phyloP scores from a whole-genome alignment of 2,888 invertebrate genomes.

The Listrodromus nycthemerus region DNA sequence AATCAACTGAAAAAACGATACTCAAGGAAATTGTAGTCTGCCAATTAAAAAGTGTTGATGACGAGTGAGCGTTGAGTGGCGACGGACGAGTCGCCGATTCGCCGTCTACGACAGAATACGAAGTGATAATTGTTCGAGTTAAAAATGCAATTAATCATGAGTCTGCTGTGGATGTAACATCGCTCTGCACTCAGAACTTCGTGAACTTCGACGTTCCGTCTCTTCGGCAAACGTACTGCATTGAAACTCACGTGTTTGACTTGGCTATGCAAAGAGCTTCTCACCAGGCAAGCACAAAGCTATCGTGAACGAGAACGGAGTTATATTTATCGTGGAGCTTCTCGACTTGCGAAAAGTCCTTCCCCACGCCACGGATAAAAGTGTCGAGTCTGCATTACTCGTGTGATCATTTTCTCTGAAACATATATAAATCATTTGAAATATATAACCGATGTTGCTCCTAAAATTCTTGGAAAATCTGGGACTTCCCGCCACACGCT shows the following conservation, averaged over 20 bases:
- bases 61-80: neutral
- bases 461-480: too few species aligned
- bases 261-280: conserved; percentile 60
- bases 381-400: neutral
- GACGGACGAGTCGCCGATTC: neutral
- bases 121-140: neutral
- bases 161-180: neutral
- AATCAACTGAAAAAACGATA: neutral
- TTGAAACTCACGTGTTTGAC: conserved; percentile 57
- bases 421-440: neutral
- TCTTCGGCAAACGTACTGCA: conserved; percentile 58
- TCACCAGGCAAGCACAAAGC: conserved; percentile 39
- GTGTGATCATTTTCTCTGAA: neutral
- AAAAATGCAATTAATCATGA: neutral
- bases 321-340: neutral
- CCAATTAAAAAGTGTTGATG: neutral
- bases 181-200: conserved; percentile 26
- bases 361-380: neutral
- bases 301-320: conserved; percentile 24
- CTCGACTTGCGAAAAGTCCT: neutral
- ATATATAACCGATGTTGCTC: too few species aligned
- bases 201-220: conserved; percentile 40
- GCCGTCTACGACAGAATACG: neutral
- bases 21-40: neutral
- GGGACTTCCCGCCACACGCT: too few species aligned